phyloP scores from a whole-genome alignment of 2,888 invertebrate genomes.

The Pachymerium ferrugineum region DNA sequence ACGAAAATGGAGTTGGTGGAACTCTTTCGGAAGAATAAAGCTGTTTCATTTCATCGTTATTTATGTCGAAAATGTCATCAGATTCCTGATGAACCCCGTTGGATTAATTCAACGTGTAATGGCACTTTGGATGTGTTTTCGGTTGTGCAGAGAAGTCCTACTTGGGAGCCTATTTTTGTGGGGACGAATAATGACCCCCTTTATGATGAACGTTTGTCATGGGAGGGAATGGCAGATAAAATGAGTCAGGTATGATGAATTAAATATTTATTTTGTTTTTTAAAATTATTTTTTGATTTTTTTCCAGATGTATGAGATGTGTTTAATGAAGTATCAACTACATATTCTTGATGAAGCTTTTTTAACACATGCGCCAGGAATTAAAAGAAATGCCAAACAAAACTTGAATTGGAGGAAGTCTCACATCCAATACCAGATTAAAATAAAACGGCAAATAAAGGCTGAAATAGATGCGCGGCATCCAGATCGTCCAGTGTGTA shows the following conservation, averaged over 20 bases:
- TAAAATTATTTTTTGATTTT: conserved; percentile 30
- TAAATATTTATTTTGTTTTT: background rate
- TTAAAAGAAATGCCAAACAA: conserved; percentile 60
- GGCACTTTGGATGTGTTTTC: conserved; percentile 38
- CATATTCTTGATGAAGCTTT: conserved; percentile 91
- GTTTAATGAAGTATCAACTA: conserved; percentile 86
- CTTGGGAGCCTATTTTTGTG: conserved; percentile 92
- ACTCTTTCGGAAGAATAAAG: conserved; percentile 55
- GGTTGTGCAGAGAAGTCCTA: conserved; percentile 62
- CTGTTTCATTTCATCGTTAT: conserved; percentile 63
- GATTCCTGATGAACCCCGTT: conserved; percentile 65
- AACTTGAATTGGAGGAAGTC: conserved; percentile 41
- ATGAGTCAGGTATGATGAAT: conserved; percentile 75
- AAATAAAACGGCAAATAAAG: background rate
- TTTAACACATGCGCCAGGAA: conserved; percentile 84
- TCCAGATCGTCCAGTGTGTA: background rate
- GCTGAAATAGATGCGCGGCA: background rate
- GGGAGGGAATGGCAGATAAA: conserved; percentile 93
- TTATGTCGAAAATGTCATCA: conserved; percentile 67
- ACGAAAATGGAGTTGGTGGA: conserved; percentile 56
- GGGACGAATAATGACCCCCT: conserved; percentile 77
- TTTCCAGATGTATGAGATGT: conserved; percentile 77
- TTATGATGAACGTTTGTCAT: conserved; percentile 85
- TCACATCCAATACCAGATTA: background rate
- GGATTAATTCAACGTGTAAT: conserved; percentile 55